A percentile compares a stretch with the other conserved stretches of the same genome.
These are phyloP conservation scores for Columbina picui DNA, from an alignment of 2,113 vertebrate genomes.

Conservation along the genomic window DNA sequence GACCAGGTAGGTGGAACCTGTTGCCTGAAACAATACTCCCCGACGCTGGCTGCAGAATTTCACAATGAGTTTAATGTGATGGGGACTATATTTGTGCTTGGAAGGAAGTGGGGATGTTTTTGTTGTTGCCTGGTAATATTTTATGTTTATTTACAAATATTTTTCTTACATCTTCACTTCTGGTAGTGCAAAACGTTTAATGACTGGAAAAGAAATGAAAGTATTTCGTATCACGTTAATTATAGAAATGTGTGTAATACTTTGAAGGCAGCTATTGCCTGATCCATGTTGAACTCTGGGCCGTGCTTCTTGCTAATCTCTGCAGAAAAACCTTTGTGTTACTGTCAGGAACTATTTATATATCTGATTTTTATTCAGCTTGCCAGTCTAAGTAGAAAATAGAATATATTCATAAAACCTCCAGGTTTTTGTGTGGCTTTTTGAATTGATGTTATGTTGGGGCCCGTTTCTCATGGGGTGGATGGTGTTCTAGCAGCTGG, in stretches of 20 bases:
- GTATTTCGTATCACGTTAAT: neutral
- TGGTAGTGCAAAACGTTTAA: neutral
- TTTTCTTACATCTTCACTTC: neutral
- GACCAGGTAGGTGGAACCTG: neutral
- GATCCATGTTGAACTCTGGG: neutral
- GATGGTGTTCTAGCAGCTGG: neutral
- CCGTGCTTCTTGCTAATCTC: neutral
- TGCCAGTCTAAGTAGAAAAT: neutral
- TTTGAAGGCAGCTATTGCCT: neutral
- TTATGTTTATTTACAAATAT: conserved; percentile 30
- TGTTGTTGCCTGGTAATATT: conserved; percentile 45
- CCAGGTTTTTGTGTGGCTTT: neutral
- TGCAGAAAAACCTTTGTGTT: neutral
- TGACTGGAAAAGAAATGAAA: neutral
- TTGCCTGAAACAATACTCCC: neutral
- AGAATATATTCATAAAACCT: neutral
- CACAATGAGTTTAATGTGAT: neutral
- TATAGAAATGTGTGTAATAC: neutral
- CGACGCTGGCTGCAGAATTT: neutral
- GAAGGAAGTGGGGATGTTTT: conserved; percentile 19
- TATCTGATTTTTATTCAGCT: neutral
- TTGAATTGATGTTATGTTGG: neutral
- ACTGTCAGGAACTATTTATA: neutral
- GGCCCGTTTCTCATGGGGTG: neutral
- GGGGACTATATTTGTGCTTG: neutral